Base-by-base conservation (phyloP, 1,140 invertebrate genomes). In the Leptinotarsa lineolata region DNA sequence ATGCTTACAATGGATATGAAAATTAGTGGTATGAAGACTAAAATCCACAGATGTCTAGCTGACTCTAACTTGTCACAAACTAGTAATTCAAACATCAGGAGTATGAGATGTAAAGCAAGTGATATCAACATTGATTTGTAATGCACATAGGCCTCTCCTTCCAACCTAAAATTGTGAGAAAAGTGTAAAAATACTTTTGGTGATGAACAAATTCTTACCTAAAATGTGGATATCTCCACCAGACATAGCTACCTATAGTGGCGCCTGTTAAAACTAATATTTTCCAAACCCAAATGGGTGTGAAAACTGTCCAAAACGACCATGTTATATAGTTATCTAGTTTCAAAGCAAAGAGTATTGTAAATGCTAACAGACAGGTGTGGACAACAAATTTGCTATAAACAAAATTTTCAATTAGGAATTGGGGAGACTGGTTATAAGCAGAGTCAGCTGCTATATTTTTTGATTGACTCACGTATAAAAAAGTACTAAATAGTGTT, bases 121-220 rank as follows among this genome's bases (percentile, higher is more conserved):
- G 94, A 97, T 78, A 98, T 97, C 21, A 98, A 87, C 95, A 99
- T 98, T 63, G 97, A 96, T 86, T 97, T 97, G 83, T 97, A 99
- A 84, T 99, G 97, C 18, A 97, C 92, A 85, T 97, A 97, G 24
- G 95, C 94, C 87, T 97, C 95, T 76, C 95, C 95, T 88, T 98
- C 97, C 70, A 96, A 86, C 83, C 97, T 95, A 84, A 58, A 87
- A 87, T 54, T 54, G n/a, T 18, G n/a, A 54, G n/a, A 4, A 16
- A 54, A 54, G 16, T 16, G 15, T 18, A 54, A 54, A 54, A 54
- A 54, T 15, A 18, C 8, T 39, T 39, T 39, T 11, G 30, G 30
- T 39, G n/a, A 54, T 54, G 16, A n/a, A 16, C 48, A 54, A 63
- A 22, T 63, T 44, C 68, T 78, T 85, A 94, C 94, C 93, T 91